These are phyloP conservation scores for Eupelmus urozonus DNA, from an alignment of 2,888 invertebrate species.

Conservation along the genomic window DNA sequence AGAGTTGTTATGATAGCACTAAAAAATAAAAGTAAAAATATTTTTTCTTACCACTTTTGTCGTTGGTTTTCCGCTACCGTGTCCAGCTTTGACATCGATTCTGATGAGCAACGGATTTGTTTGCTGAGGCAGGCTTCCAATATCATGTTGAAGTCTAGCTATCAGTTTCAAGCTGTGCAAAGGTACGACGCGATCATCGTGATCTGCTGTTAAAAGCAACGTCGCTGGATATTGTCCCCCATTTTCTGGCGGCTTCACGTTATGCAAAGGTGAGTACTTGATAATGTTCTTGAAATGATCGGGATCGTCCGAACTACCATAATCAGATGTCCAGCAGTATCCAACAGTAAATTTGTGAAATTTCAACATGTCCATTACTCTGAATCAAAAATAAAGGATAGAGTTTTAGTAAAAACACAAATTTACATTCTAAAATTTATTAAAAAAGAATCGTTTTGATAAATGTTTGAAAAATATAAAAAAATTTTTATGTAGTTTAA, in stretches of 20 bases:
- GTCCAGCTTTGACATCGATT: conserved; percentile 97
- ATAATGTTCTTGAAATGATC: conserved; percentile 91
- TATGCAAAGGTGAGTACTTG: conserved; percentile 96
- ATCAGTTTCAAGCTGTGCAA: conserved; percentile 97
- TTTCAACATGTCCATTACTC: conserved; percentile 97
- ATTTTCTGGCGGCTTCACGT: conserved; percentile 84
- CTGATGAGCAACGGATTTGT: conserved; percentile 91
- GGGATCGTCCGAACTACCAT: conserved; percentile 92
- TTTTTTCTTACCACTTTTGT: conserved; percentile 86
- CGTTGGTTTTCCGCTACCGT: conserved; percentile 98
- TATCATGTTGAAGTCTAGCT: conserved; percentile 90
- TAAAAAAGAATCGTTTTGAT: background rate
- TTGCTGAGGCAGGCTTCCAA: conserved; percentile 83
- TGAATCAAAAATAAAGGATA: conserved; percentile 71
- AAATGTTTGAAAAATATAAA: background rate
- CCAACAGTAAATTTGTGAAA: conserved; percentile 99
- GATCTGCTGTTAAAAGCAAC: conserved; percentile 96
- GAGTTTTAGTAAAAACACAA: background rate
- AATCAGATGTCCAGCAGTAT: conserved; percentile 97
- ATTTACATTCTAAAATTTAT: background rate
- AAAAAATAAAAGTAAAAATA: background rate
- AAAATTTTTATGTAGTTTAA: conserved; percentile 38
- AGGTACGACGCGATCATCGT: conserved; percentile 98
- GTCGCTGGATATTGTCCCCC: conserved; percentile 92
- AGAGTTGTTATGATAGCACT: background rate